A percentile compares a stretch with the other conserved stretches of the same genome.
Conservation (phyloP, 2,888 invertebrate species). For the Xanthorhoe spadicearia region DNA sequence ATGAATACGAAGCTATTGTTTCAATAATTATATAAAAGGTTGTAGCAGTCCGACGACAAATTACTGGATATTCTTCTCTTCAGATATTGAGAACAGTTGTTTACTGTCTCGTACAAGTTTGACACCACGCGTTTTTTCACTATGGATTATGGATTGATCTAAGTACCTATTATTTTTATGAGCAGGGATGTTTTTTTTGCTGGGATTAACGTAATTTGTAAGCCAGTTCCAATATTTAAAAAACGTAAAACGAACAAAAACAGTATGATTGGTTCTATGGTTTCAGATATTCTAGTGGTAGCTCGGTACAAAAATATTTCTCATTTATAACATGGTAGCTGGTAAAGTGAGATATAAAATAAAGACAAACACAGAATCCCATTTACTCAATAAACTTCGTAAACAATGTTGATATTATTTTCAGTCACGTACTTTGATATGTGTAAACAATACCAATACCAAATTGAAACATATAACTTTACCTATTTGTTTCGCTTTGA, state of each 20-base stretch:
- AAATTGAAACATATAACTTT: slow-evolving; percentile 1
- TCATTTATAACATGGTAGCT: background rate
- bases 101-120: too few relatives aligned
- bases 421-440: slow-evolving; percentile 14
- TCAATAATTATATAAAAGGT: slow-evolving; percentile 8
- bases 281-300: too few relatives aligned
- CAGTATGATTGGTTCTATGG: too few relatives aligned
- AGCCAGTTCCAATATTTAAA: too few relatives aligned
- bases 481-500: background rate
- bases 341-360: background rate
- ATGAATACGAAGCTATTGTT: slow-evolving; percentile 33
- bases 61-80: background rate
- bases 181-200: too few relatives aligned
- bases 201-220: too few relatives aligned
- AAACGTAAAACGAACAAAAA: too few relatives aligned
- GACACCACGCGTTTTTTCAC: too few relatives aligned
- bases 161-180: too few relatives aligned
- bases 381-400: slow-evolving; percentile 9
- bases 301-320: background rate
- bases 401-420: slow-evolving; percentile 9
- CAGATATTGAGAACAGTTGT: background rate
- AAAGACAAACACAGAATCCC: background rate
- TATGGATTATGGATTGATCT: too few relatives aligned
- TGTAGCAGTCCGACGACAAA: background rate
- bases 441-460: slow-evolving; percentile 9